Evolutionary conservation across 2,797 vertebrate genomes (phyloP), one percentile per base, ranked within the genome.

Genomic region (Chaunax sp.): DNA sequence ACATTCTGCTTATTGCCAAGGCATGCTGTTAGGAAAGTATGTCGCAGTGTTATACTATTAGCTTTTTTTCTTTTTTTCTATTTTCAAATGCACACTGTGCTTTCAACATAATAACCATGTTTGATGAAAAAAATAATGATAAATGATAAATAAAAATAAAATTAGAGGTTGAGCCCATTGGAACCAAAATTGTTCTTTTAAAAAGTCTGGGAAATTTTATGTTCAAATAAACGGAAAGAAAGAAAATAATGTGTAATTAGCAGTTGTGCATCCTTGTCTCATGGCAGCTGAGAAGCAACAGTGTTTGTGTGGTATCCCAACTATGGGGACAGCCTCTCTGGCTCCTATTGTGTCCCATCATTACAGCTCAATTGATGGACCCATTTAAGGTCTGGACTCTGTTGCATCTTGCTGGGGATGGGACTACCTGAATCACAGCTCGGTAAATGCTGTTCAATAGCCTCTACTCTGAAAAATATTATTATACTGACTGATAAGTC

Each of bases 361-460:
- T 90, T 90, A 86, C 56, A 46, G 75, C 76, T 82, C 82, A 85
- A 86, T 76, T 86, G 88, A 89, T 78, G 61, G 74, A 77, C 58
- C 77, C 72, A 84, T 88, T 87, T 85, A 68, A 91, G 60, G 64
- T 63, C 78, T 86, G 80, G 84, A 72, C 84, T 80, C 64, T 43
- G 77, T 16, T 81, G 78, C 83, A 75, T 82, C 79, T 77, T 77
- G 76, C 76, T 46, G 68, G 75, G 73, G 72, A 84, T 69, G 63
- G 64, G 76, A 77, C 75, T 58, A 83, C 77, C 77, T 72, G n/a
- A 78, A 84, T 86, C 87, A 82, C 74, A 75, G 75, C 73, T 73
- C 83, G 81, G 79, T 88, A 83, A 90, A 86, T 71, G 78, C 78
- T 78, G 79, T 81, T 88, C 80, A 85, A 81, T 78, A 86, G 83